Base-by-base conservation (phyloP, 2,888 invertebrate species). In the Conchocele bisecta region DNA sequence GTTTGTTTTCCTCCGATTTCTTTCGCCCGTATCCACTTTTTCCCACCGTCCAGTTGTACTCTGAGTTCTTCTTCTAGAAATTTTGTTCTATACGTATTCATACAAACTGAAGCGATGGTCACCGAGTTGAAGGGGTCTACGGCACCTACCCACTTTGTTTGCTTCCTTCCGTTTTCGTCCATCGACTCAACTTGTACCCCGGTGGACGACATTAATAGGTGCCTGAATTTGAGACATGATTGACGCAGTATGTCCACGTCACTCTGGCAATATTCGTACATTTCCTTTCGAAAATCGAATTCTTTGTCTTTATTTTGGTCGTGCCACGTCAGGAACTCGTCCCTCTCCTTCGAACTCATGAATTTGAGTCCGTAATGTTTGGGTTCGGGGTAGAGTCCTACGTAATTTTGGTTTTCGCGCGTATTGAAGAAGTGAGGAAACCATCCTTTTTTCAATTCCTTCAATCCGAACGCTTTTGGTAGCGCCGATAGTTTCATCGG, bases 211-310 rank as follows among this genome's bases (percentile, higher is more conserved):
- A 60, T 56, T n/a, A 68, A 13, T 15, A 74, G 28, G 1, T 56
- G 13, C 17, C 60, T n/a, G 31, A 24, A 35, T 58, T 68, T 51
- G 59, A 57, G 20, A 39, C 46, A 15, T 33, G 53, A 58, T 24
- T 48, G 20, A 17, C 58, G 22, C 29, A 73, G 42, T 13, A 73
- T 67, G 29, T 67, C 66, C 5, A 83, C 79, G 58, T 83, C 81
- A 3, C 41, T 54, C 7, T 28, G 29, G 53, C 83, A 83, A 44
- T 81, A 84, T 17, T 63, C 59, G 3, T 24, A 35, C 9, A 82
- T 56, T 44, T 84, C 79, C 15, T 64, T 41, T 37, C 63, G 29
- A 56, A 82, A 77, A 63, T 82, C 53, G 42, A 82, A 83, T 5
- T 2, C 1, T 37, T 66, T 60, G 20, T 70, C 28, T n/a, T 44